These are phyloP conservation scores for Polyodon spathula DNA, from an alignment of 2,113 vertebrate genomes.

Conservation along the genomic window DNA sequence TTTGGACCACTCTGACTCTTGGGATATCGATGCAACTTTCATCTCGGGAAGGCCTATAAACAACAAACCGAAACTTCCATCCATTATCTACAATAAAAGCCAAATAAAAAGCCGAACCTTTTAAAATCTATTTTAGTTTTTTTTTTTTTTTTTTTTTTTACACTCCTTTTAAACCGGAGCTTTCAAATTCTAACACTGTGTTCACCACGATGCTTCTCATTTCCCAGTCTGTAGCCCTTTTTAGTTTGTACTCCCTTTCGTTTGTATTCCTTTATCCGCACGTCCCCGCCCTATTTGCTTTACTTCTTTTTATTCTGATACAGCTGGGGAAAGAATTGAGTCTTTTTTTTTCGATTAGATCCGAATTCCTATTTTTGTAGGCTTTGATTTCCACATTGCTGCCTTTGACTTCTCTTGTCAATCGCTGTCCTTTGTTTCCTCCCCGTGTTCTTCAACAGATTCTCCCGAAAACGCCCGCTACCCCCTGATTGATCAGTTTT, in stretches of 20 bases:
- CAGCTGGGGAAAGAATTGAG: slow-evolving; percentile 64
- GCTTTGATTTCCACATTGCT: slow-evolving; percentile 64
- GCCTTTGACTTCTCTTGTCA: slow-evolving; percentile 65
- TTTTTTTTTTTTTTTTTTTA: no score
- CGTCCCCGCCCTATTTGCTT: slow-evolving; percentile 75
- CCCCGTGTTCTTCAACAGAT: slow-evolving; percentile 54
- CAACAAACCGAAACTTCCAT: no score
- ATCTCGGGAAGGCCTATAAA: no score
- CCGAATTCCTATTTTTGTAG: slow-evolving; percentile 54
- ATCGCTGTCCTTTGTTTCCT: slow-evolving; percentile 59
- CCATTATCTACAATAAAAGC: no score
- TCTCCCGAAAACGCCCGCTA: slow-evolving; percentile 53
- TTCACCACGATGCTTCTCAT: slow-evolving; percentile 69
- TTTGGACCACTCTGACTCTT: no score
- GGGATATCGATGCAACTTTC: no score
- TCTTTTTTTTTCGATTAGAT: slow-evolving; percentile 63
- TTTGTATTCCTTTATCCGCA: slow-evolving; percentile 22
- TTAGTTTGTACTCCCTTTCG: slow-evolving; percentile 51
- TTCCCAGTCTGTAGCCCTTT: slow-evolving; percentile 34
- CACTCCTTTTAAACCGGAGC: no score
- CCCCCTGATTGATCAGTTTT: slow-evolving; percentile 66
- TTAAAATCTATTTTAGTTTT: no score
- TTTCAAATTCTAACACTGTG: slow-evolving; percentile 33
- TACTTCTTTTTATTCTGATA: slow-evolving; percentile 56
- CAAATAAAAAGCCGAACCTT: no score